These are phyloP conservation scores for Brachypteracias leptosomus DNA, from an alignment of 2,113 vertebrate genomes.

Conservation along the genomic window DNA sequence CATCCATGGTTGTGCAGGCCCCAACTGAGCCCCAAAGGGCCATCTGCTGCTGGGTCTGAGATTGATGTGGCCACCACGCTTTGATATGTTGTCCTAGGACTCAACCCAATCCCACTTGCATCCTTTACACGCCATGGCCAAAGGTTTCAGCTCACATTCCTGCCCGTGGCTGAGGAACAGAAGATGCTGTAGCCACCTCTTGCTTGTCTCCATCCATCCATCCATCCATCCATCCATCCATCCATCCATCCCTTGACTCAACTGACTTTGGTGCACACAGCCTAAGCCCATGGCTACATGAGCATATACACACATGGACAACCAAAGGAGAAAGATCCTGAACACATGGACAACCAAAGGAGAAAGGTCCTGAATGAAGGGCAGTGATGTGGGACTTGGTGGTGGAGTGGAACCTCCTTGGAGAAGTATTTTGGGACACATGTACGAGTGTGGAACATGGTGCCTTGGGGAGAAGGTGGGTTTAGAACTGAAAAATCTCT, in stretches of 20 bases:
- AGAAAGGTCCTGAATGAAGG: not conserved
- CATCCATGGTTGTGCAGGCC: not conserved
- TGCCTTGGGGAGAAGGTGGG: conserved; percentile 22
- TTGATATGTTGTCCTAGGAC: not conserved
- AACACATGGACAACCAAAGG: not conserved
- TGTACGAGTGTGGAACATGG: not conserved
- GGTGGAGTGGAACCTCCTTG: not conserved
- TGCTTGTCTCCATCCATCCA: not conserved
- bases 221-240: not conserved
- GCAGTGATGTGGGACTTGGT: not conserved
- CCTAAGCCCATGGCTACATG: not conserved
- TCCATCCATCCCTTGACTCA: not conserved
- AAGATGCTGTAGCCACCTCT: not conserved
- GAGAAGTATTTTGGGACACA: not conserved
- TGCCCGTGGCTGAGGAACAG: not conserved
- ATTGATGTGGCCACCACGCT: accelerated
- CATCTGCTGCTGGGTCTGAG: not conserved
- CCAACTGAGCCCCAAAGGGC: not conserved
- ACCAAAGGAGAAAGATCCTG: not conserved
- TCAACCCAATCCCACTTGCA: not conserved
- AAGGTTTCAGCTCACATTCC: not conserved
- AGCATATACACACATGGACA: not conserved
- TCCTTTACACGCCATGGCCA: not conserved
- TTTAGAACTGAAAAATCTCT: not conserved
- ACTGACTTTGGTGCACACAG: not conserved